Base-by-base conservation (phyloP, 2,113 vertebrate species). In the Paradisaea rubra region DNA sequence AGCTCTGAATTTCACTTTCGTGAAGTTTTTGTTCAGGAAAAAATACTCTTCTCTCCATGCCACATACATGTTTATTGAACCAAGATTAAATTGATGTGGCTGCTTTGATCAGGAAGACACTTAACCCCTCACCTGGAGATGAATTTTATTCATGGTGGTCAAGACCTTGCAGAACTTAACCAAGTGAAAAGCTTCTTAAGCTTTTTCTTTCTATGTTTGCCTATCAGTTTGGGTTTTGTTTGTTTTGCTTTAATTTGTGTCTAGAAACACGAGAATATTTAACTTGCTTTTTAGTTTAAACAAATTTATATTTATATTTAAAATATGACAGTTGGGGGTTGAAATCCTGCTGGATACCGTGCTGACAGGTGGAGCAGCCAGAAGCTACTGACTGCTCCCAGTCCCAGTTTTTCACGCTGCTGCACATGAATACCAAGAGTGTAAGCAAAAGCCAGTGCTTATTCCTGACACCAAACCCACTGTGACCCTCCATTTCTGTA, bases 341-440 rank as follows among this genome's bases (percentile, higher is more conserved):
- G 78, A 82, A 91, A 95, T 93, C 60, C 47, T 81, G 72, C 72
- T 50, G 57, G 78, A 81, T 72, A 61, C 41, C 3, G 6, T 37
- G 61, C 49, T 86, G 84, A 79, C 57, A 95, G 95, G 89, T 60
- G 68, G 89, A 93, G 92, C 57, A 80, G 81, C 74, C 84, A 76
- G 87, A 27, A 84, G 25, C 35, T 64, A 17, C 44, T 7, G 49
- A 5, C 56, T 85, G 90, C 70, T 88, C 89, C 86, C 60, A 52
- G 66, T 76, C 81, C 72, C 65, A 50, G 89, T 61, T 81, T 85
- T 79, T 76, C 86, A 81, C 10, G 2, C 61, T 41, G 70, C 81
- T 77, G 50, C 89, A 69, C 54, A 2, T 5, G 10, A 56, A 76
- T 11, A 61, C 61, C 33, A 12, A 4, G 52, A 21, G 73, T 56